Percentiles rank a stretch among this genome's conserved stretches.
These are phyloP conservation scores for Montipora sp. DNA, from an alignment of 64 coral and sea anemone genomes.

Conservation along the genomic window DNA sequence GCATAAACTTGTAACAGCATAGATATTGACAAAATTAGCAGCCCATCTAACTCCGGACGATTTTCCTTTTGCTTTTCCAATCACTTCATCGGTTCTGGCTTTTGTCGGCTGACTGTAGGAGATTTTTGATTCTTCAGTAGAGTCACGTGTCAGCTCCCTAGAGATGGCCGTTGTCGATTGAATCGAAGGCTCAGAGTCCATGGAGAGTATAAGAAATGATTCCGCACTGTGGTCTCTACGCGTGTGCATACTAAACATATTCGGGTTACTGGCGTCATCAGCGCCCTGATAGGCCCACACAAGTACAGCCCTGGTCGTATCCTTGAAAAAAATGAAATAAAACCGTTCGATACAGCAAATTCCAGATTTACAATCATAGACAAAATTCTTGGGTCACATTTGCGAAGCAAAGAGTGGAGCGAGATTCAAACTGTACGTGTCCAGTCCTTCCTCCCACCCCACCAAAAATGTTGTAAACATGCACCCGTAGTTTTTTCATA, in stretches of 20 bases:
- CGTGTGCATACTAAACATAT: conserved; percentile 20
- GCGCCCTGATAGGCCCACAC: conserved; percentile 22
- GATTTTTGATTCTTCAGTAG: neutral
- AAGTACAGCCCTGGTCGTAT: neutral
- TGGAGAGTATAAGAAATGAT: neutral
- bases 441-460: too few species aligned
- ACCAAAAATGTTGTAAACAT: too few species aligned
- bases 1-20: neutral
- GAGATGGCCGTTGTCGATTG: neutral
- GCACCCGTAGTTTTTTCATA: too few species aligned
- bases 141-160: neutral
- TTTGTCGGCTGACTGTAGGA: neutral
- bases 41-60: neutral
- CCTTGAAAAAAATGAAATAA: neutral
- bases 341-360: neutral
- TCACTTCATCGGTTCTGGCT: neutral
- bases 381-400: too few species aligned
- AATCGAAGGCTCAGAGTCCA: neutral
- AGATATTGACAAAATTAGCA: neutral
- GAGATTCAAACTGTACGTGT: too few species aligned
- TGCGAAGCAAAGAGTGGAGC: too few species aligned
- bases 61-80: neutral
- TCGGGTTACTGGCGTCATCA: conserved; percentile 19
- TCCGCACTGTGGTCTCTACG: neutral
- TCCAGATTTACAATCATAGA: neutral